Base-by-base conservation (phyloP, 1,140 invertebrate genomes). In the Carposina sasakii region DNA sequence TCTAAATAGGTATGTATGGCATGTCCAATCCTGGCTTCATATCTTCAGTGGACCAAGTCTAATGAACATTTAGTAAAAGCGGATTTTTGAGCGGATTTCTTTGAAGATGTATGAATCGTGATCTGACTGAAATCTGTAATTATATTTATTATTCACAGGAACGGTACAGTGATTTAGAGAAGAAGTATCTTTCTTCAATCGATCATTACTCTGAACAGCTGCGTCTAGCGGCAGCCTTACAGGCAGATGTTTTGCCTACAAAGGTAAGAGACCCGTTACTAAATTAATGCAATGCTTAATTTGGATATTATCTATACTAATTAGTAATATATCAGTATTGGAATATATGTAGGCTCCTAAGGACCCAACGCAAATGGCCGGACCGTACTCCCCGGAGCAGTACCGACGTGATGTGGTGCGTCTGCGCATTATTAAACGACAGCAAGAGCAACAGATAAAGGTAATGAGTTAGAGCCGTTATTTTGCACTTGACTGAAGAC, bases 361-460 rank as follows among this genome's bases (percentile, higher is more conserved):
- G 49, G 61, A 67, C 15, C 63, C 61, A 8, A 45, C 54, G 0
- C 31, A 54, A 16, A 76, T 76, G 72, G 57, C 51, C 0, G 79
- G 79, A 6, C 63, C 61, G 2, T 83, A 83, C 37, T 55, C 69
- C 13, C 62, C 63, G 16, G 59, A 65, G 16, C 65, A 78, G 13
- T 83, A 79, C 34, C 54, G 67, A 40, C 66, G 79, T 0, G 79
- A 83, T 34, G 72, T 83, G n/a, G 73, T 78, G 22, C 72, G 79
- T 9, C 52, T 83, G 20, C 67, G 75, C 4, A 81, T 83, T 20
- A 62, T 83, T n/a, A 56, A 71, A 9, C 49, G 66, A 3, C 72
- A 77, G 37, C 79, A 83, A 56, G 5, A 54, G 8, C 53, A 78
- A 22, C 74, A 81, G 42, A 83, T 83, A 20, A 53, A 64, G 63